Percentiles rank a stretch among this genome's conserved stretches.
These are phyloP conservation scores for Epirrhoe alternata DNA, from an alignment of 2,888 invertebrate species.

Conservation along the genomic window DNA sequence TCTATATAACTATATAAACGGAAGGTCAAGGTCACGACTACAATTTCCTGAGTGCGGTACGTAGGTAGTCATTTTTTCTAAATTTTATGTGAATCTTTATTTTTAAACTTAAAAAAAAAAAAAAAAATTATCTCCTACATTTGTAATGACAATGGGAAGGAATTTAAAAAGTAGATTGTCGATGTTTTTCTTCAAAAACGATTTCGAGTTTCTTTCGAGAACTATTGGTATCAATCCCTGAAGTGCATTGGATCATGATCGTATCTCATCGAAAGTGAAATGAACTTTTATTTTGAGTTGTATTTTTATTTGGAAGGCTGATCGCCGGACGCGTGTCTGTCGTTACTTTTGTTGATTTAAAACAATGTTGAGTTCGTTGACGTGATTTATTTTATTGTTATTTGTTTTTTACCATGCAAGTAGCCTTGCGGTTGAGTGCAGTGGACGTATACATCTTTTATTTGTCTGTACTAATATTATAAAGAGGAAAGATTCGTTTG, in stretches of 20 bases:
- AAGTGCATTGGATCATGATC: constrained; percentile 24
- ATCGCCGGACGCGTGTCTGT: constrained; percentile 13
- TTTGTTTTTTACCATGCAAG: background rate
- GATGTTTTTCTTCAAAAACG: too few species aligned
- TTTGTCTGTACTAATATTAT: background rate
- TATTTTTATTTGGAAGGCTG: constrained; percentile 19
- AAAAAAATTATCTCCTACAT: too few species aligned
- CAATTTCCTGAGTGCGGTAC: too few species aligned
- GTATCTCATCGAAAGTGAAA: constrained; percentile 22
- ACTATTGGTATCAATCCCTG: constrained; percentile 11
- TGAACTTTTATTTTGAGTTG: constrained; percentile 25
- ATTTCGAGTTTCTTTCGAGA: constrained; percentile 11
- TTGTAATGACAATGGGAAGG: too few species aligned
- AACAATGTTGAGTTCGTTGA: constrained; percentile 13
- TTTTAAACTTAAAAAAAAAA: too few species aligned
- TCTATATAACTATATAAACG: too few species aligned
- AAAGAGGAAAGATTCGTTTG: background rate
- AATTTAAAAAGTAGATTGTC: background rate
- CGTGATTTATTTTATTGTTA: constrained; percentile 12
- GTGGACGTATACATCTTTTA: too few species aligned
- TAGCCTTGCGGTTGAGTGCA: background rate
- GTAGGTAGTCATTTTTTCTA: too few species aligned
- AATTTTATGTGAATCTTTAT: too few species aligned
- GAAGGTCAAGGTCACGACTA: too few species aligned
- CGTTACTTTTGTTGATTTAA: constrained; percentile 17